phyloP scores from a whole-genome alignment of 2,797 vertebrate species.

The Notolabrus celidotus region DNA sequence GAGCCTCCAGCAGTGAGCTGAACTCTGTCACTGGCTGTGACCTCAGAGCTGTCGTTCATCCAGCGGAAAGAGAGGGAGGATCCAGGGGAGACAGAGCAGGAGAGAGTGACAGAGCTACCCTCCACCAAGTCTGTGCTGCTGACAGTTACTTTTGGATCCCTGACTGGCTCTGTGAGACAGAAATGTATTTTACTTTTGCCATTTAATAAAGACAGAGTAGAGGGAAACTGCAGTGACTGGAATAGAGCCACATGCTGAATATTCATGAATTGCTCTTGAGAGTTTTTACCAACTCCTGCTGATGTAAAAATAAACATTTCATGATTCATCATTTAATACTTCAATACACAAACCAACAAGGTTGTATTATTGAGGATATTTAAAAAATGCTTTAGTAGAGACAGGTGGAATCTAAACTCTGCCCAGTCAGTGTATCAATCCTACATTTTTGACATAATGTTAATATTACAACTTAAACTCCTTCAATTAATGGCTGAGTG shows the following conservation, averaged over 20 bases:
- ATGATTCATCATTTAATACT: too few relatives aligned
- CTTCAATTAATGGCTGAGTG: too few relatives aligned
- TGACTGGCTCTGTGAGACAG: conserved; percentile 49
- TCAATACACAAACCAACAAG: too few relatives aligned
- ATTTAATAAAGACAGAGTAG: conserved; percentile 22
- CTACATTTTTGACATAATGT: too few relatives aligned
- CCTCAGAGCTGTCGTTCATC: conserved; percentile 68
- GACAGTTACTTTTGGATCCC: conserved; percentile 22
- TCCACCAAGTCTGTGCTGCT: conserved; percentile 60
- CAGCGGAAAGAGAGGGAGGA: conserved; percentile 59
- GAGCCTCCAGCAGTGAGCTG: conserved; percentile 36
- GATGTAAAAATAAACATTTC: too few relatives aligned
- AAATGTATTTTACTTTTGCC: neutral
- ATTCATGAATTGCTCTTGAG: too few relatives aligned
- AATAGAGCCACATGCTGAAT: too few relatives aligned
- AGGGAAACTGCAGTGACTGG: neutral
- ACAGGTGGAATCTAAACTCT: neutral
- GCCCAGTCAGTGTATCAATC: conserved; percentile 40
- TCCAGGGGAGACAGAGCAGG: conserved; percentile 62
- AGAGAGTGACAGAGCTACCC: conserved; percentile 61
- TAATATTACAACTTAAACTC: too few relatives aligned
- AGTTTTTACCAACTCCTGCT: too few relatives aligned
- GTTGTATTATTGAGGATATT: too few relatives aligned
- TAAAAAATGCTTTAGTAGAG: too few relatives aligned
- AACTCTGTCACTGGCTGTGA: conserved; percentile 50